These are phyloP conservation scores for Eulacestoma nigropectus DNA, from an alignment of 2,113 vertebrate genomes.

Conservation along the genomic window DNA sequence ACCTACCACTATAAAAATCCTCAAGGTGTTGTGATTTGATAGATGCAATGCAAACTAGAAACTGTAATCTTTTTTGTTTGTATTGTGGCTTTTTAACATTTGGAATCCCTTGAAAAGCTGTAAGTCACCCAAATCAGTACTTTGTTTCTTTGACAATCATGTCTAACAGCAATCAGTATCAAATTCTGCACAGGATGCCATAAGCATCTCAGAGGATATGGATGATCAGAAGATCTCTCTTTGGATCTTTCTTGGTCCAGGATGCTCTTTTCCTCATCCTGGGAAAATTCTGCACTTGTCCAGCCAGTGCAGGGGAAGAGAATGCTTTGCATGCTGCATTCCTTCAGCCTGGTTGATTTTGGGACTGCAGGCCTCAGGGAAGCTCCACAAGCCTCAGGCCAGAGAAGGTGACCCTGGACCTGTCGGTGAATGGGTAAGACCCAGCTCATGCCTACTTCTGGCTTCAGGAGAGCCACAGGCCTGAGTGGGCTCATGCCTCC, in stretches of 20 bases:
- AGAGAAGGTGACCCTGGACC: slow-evolving; percentile 37
- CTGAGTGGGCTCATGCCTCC: not conserved
- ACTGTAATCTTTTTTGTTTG: not conserved
- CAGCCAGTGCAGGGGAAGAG: not conserved
- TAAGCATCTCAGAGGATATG: not conserved
- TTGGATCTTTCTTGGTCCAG: not conserved
- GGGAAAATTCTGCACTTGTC: not conserved
- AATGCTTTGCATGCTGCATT: slow-evolving; percentile 26
- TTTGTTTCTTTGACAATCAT: not conserved
- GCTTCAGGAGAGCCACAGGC: not conserved
- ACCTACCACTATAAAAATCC: not conserved
- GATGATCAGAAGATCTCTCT: not conserved
- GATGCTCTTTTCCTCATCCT: not conserved
- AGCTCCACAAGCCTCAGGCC: slow-evolving; percentile 46
- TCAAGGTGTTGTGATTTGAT: not conserved
- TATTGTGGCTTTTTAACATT: not conserved
- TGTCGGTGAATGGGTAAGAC: not conserved
- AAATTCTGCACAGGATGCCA: not conserved
- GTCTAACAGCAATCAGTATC: not conserved
- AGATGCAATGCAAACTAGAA: not conserved
- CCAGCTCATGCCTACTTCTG: not conserved
- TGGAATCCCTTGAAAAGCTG: not conserved
- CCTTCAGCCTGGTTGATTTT: not conserved
- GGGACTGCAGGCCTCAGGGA: slow-evolving; percentile 18
- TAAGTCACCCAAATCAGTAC: not conserved